phyloP scores from a whole-genome alignment of 2,113 vertebrate species.

The Gasterosteus nipponicus region DNA sequence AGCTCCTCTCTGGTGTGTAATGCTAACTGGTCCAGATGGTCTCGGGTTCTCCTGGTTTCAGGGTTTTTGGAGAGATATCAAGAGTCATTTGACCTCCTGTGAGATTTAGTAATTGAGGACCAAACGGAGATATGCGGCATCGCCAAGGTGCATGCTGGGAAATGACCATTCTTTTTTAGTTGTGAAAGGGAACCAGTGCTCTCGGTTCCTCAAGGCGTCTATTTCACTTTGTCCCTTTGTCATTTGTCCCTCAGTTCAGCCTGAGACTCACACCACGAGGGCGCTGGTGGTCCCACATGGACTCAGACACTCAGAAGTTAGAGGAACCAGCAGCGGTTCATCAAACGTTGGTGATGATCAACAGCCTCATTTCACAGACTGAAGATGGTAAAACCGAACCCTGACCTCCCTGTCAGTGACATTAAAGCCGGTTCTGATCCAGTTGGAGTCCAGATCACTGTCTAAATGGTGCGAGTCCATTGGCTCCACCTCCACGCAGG shows the following conservation, averaged over 20 bases:
- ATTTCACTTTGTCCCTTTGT: too few relatives aligned
- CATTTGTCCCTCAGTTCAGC: too few relatives aligned
- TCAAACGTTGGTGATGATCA: not conserved
- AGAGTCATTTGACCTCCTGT: not conserved
- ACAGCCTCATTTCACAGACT: too few relatives aligned
- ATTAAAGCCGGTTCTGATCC: conserved; percentile 25
- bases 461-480: conserved; percentile 42
- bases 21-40: conserved; percentile 44
- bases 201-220: too few relatives aligned
- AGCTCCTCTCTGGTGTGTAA: conserved; percentile 23
- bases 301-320: not conserved
- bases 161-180: not conserved
- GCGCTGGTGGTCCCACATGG: too few relatives aligned
- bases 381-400: not conserved
- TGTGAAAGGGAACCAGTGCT: too few relatives aligned
- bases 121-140: not conserved
- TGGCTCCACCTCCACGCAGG: conserved; percentile 23
- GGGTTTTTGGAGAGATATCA: conserved; percentile 22
- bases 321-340: not conserved
- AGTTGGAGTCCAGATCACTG: conserved; percentile 20
- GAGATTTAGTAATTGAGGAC: conserved; percentile 17
- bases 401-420: not conserved
- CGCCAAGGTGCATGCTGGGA: not conserved
- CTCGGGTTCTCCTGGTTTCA: too few relatives aligned
- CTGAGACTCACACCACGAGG: too few relatives aligned